These are phyloP conservation scores for Aratinga solstitialis DNA, from an alignment of 2,797 vertebrate genomes.

Conservation along the genomic window DNA sequence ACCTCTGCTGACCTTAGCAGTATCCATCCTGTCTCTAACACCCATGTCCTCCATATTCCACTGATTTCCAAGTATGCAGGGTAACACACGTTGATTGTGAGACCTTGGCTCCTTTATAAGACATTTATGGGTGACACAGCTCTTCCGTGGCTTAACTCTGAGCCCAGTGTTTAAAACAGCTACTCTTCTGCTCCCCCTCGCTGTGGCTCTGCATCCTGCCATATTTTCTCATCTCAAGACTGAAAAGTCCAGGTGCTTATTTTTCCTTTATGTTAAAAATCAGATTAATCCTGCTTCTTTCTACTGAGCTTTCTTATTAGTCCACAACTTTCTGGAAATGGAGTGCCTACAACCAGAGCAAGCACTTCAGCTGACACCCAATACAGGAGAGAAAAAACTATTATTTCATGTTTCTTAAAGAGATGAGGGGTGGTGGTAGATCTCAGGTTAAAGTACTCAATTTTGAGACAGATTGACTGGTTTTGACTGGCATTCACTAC, in stretches of 20 bases:
- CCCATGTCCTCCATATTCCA: neutral
- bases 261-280: neutral
- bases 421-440: neutral
- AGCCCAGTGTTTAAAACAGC: neutral
- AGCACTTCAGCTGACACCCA: neutral
- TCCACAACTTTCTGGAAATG: neutral
- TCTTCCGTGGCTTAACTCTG: neutral
- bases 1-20: neutral
- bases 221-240: neutral
- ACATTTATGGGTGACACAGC: neutral
- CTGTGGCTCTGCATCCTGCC: neutral
- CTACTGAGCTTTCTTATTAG: neutral
- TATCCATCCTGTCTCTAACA: neutral
- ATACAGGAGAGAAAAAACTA: neutral
- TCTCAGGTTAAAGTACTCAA: neutral
- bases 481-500: neutral
- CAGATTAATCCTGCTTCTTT: neutral
- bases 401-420: neutral
- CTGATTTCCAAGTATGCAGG: neutral
- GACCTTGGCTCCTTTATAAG: neutral
- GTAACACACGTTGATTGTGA: accelerated
- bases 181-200: neutral
- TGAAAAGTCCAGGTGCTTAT: neutral
- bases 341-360: neutral
- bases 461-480: neutral